These are phyloP conservation scores for Torymus tubicola DNA, from an alignment of 2,888 invertebrate genomes.

Conservation along the genomic window DNA sequence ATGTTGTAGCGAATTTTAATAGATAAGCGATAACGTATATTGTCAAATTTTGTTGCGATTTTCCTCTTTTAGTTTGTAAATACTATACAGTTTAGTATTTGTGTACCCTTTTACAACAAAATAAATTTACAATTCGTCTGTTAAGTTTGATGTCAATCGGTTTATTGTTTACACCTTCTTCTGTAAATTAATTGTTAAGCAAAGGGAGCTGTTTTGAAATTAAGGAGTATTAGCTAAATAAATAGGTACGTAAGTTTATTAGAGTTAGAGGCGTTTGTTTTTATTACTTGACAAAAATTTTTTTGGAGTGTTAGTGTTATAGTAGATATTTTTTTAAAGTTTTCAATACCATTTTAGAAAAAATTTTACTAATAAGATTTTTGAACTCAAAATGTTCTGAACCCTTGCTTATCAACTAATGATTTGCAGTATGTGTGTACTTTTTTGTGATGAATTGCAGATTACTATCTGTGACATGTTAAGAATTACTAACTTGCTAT, in stretches of 20 bases:
- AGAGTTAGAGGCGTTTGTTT: neutral
- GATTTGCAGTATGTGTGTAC: slow-evolving; percentile 3
- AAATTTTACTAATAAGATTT: too few relatives aligned
- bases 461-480: too few relatives aligned
- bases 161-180: slow-evolving; percentile 27
- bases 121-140: slow-evolving; percentile 36
- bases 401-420: slow-evolving; percentile 8
- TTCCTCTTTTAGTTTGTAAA: slow-evolving; percentile 37
- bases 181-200: slow-evolving; percentile 11
- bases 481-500: too few relatives aligned
- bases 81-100: slow-evolving; percentile 32
- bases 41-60: slow-evolving; percentile 17
- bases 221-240: slow-evolving; percentile 42
- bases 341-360: too few relatives aligned
- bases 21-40: neutral
- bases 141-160: slow-evolving; percentile 1
- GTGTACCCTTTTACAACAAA: slow-evolving; percentile 30
- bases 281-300: neutral
- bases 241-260: slow-evolving; percentile 45
- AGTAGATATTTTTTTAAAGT: slow-evolving; percentile 5
- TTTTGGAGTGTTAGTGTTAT: slow-evolving; percentile 11
- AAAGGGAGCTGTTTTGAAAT: slow-evolving; percentile 9
- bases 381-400: too few relatives aligned
- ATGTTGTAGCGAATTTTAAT: too few relatives aligned
- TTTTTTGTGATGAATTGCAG: neutral